Evolutionary conservation across 2,888 invertebrate species (phyloP).

Genomic region (Acronicta leporina): DNA sequence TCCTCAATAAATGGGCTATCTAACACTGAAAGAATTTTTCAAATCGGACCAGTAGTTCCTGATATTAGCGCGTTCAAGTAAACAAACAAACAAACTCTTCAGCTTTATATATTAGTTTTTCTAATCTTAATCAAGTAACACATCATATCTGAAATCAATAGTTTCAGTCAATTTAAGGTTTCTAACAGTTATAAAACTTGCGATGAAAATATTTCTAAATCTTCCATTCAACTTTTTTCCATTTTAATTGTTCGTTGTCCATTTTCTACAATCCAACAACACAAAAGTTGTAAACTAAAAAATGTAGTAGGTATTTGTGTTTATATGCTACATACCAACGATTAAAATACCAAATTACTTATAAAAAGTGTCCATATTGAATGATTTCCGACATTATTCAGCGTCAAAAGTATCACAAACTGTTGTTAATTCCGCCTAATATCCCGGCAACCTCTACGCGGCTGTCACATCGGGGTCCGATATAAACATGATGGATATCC

Average conservation of each 20-base stretch:
- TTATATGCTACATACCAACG: background rate
- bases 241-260: too few relatives aligned
- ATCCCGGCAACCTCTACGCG: slow-evolving; percentile 82
- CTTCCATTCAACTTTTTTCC: too few relatives aligned
- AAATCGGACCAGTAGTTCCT: too few relatives aligned
- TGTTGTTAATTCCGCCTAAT: slow-evolving; percentile 86
- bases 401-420: slow-evolving; percentile 83
- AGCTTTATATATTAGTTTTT: background rate
- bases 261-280: too few relatives aligned
- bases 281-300: too few relatives aligned
- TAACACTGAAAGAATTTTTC: too few relatives aligned
- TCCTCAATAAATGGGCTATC: too few relatives aligned
- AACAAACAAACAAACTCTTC: too few relatives aligned
- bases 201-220: too few relatives aligned
- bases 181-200: background rate
- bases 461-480: slow-evolving; percentile 81
- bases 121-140: too few relatives aligned
- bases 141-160: background rate
- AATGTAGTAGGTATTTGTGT: too few relatives aligned
- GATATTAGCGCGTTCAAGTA: too few relatives aligned
- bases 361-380: slow-evolving; percentile 64
- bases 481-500: slow-evolving; percentile 86
- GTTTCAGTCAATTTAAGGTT: background rate
- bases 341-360: slow-evolving; percentile 32
- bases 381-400: slow-evolving; percentile 77